Conservation (phyloP, 2,888 invertebrate species). For the Cephus runcator region DNA sequence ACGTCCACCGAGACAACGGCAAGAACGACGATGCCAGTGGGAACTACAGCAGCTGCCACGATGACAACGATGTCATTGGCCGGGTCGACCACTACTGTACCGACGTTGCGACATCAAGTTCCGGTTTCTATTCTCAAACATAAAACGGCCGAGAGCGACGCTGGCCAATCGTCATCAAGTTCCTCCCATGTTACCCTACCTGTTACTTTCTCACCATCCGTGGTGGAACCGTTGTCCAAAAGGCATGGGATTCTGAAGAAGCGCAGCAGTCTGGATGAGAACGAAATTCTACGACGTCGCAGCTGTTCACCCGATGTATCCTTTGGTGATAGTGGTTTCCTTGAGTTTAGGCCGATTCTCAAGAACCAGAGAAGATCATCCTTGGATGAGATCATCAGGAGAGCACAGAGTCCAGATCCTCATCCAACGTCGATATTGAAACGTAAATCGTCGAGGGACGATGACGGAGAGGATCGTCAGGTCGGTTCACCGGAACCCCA, state of each 20-base stretch:
- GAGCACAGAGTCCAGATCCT: constrained; percentile 74
- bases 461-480: constrained; percentile 71
- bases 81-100: constrained; percentile 9
- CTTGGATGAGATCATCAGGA: constrained; percentile 74
- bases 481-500: constrained; percentile 77
- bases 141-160: constrained; percentile 68
- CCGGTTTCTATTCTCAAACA: constrained; percentile 72
- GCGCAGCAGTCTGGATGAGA: constrained; percentile 84
- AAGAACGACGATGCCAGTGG: not conserved
- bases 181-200: constrained; percentile 71
- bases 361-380: constrained; percentile 77
- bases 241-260: constrained; percentile 86
- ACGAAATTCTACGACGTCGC: constrained; percentile 75
- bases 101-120: constrained; percentile 30
- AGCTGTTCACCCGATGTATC: constrained; percentile 79
- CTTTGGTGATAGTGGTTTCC: constrained; percentile 69
- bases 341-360: constrained; percentile 74
- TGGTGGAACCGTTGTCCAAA: constrained; percentile 75
- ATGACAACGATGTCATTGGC: not conserved
- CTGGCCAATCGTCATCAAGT: constrained; percentile 47
- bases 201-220: constrained; percentile 83
- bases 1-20: not conserved
- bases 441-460: constrained; percentile 75
- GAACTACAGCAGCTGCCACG: not conserved
- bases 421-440: constrained; percentile 76